Percentiles rank a stretch among this genome's conserved stretches.
These are phyloP conservation scores for Chiloscyllium punctatum DNA, from an alignment of 2,797 vertebrate species.

Conservation along the genomic window DNA sequence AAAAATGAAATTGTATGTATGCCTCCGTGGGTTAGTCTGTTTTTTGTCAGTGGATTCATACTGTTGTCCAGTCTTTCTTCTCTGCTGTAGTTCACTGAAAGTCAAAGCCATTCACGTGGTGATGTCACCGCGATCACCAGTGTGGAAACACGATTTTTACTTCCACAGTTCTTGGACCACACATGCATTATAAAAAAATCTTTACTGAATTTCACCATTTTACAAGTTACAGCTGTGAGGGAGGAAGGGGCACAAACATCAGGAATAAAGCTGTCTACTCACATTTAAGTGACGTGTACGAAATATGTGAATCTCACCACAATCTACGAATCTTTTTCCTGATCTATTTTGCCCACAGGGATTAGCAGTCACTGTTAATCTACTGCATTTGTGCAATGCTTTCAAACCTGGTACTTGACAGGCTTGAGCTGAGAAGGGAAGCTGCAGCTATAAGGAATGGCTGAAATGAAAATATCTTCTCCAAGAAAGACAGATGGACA, in stretches of 20 bases:
- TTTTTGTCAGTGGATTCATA: neutral
- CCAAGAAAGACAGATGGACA: neutral
- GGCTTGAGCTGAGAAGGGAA: neutral
- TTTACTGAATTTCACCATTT: slow-evolving; percentile 22
- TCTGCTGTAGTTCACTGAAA: no score
- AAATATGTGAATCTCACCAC: slow-evolving; percentile 18
- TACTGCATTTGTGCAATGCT: neutral
- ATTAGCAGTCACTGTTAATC: slow-evolving; percentile 18
- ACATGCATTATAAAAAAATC: neutral
- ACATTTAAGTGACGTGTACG: neutral
- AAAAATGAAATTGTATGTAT: neutral
- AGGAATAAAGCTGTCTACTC: slow-evolving; percentile 31
- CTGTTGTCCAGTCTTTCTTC: neutral
- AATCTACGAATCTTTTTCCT: slow-evolving; percentile 7
- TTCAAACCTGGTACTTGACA: neutral
- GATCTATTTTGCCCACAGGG: neutral
- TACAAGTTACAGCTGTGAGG: slow-evolving; percentile 30
- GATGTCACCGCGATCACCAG: neutral
- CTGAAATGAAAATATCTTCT: neutral
- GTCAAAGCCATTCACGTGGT: no score
- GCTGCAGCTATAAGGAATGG: neutral
- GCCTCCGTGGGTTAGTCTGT: neutral
- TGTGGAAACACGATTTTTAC: neutral
- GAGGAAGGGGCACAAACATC: neutral
- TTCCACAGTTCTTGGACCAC: neutral